Base-by-base conservation (phyloP, 2,113 vertebrate species). In the Crypturellus undulatus region DNA sequence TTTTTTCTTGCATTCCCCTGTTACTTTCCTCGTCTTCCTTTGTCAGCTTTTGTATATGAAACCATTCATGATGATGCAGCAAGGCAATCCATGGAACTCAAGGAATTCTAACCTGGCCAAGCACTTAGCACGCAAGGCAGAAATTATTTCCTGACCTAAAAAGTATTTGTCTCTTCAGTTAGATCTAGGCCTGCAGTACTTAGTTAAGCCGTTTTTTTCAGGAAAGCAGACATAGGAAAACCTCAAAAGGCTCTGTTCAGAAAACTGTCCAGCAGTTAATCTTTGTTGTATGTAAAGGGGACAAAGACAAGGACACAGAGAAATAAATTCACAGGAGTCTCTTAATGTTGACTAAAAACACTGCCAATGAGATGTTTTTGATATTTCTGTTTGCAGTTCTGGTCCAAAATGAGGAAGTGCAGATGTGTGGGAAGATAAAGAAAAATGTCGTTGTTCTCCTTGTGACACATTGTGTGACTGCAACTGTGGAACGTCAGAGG, bases 311-410 rank as follows among this genome's bases (percentile, higher is more conserved):
- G n/a, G 43, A 64, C 36, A 82, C 73, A 64, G 76, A 92, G 83
- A 92, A 96, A 96, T 79, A 94, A 92, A 34, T 84, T 93, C 89
- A 92, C 69, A 9, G 60, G 68, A 81, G 89, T 28, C 43, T 87
- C 79, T 78, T 58, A 13, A 51, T 93, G 77, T 94, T 92, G 90
- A 90, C 95, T 90, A 90, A 93, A 95, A 96, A 95, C 90, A 96
- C 58, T 78, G 79, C 82, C 77, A 86, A 25, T 62, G 3, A 16
- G 90, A 96, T 81, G 82, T 45, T 86, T 88, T 73, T 92, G 93
- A 94, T 96, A 91, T 70, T 86, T 85, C 59, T 94, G 79, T 97
- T 95, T 94, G 90, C 85, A 69, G 83, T 83, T n/a, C 60, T 92
- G 32, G 43, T 86, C 62, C 73, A 94, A 86, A 95, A 94, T 72